Evolutionary conservation across 1,140 invertebrate genomes (phyloP).

Genomic region (Armadillidium nasatum): DNA sequence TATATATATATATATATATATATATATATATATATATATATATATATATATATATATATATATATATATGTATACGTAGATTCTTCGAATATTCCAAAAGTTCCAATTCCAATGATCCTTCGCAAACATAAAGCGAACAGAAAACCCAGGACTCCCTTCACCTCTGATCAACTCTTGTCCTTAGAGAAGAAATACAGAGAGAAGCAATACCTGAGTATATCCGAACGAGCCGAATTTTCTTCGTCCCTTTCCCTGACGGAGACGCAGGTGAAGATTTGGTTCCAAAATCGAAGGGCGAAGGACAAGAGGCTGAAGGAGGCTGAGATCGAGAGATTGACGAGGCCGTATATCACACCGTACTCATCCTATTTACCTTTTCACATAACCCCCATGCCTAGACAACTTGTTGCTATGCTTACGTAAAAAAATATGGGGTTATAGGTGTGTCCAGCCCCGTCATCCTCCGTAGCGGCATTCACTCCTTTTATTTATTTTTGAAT

Average conservation of each 20-base stretch:
- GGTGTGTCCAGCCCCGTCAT: too few relatives aligned
- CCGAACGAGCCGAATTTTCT: conserved; percentile 93
- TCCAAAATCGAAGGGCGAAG: conserved; percentile 82
- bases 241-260: conserved; percentile 88
- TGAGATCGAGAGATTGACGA: conserved; percentile 75
- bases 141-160: conserved; percentile 95
- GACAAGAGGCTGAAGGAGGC: conserved; percentile 91
- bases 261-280: conserved; percentile 97
- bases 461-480: too few relatives aligned
- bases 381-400: too few relatives aligned
- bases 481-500: too few relatives aligned
- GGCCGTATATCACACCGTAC: too few relatives aligned
- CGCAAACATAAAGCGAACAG: conserved; percentile 93
- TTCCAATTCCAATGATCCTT: conserved; percentile 50
- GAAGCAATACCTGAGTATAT: conserved; percentile 94
- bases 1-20: too few relatives aligned
- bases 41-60: too few relatives aligned
- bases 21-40: too few relatives aligned
- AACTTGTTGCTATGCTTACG: too few relatives aligned
- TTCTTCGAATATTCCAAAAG: neutral
- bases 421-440: too few relatives aligned
- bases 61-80: too few relatives aligned
- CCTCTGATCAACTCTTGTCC: conserved; percentile 86
- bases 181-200: conserved; percentile 93
- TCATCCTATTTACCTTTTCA: too few relatives aligned